Evolutionary conservation across 1,140 invertebrate species (phyloP).

Genomic region (Gryllus bimaculatus): DNA sequence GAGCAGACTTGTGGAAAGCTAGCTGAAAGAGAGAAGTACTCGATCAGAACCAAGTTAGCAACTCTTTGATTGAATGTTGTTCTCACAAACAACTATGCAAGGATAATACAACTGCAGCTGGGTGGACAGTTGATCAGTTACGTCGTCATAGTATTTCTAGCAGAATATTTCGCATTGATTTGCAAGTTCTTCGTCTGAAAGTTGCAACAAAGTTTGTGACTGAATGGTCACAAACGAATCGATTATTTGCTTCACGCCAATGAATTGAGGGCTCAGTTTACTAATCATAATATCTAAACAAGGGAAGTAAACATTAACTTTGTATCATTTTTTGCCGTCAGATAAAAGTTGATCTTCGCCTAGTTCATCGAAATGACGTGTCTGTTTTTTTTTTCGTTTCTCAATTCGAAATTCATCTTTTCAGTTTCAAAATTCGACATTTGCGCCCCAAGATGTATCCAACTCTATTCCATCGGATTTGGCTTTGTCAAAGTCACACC

Average conservation of each 20-base stretch:
- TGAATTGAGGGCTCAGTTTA: conserved; percentile 20
- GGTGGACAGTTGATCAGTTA: too few species aligned
- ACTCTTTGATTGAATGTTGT: too few species aligned
- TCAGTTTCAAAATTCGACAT: conserved; percentile 22
- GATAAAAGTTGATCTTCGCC: conserved; percentile 21
- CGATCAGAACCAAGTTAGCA: too few species aligned
- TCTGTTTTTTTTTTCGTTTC: conserved; percentile 20
- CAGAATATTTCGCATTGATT: too few species aligned
- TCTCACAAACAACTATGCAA: too few species aligned
- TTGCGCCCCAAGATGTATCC: conserved; percentile 12
- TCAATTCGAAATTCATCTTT: too few species aligned
- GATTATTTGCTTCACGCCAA: conserved; percentile 21
- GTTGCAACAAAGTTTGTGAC: too few species aligned
- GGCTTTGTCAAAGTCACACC: background rate
- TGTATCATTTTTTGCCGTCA: conserved; percentile 18
- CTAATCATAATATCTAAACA: conserved; percentile 22
- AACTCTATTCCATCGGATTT: background rate
- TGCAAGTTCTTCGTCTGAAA: too few species aligned
- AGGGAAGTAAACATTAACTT: conserved; percentile 21
- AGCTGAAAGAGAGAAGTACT: too few species aligned
- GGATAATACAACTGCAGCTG: too few species aligned
- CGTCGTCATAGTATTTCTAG: too few species aligned
- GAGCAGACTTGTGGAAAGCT: too few species aligned
- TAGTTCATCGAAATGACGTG: conserved; percentile 24
- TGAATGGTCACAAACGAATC: conserved; percentile 21